A percentile compares a stretch with the other conserved stretches of the same genome.
These are phyloP conservation scores for Euphonia xanthogaster DNA, from an alignment of 2,797 vertebrate species.

Conservation along the genomic window DNA sequence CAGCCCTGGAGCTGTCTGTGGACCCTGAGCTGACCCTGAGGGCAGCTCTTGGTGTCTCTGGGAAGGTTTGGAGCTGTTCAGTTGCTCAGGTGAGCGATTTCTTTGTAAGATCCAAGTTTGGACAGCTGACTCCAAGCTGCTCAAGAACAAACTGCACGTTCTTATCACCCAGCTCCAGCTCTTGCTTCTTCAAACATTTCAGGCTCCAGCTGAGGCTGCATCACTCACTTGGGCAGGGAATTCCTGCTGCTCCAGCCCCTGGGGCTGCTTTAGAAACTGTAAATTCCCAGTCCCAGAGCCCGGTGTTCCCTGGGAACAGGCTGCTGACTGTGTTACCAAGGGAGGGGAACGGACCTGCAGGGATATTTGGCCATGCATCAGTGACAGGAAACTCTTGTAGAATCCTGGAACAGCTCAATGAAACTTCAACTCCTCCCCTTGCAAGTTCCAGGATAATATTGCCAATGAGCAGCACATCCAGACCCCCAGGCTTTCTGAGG, in stretches of 20 bases:
- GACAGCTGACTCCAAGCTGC: not conserved
- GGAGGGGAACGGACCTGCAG: not conserved
- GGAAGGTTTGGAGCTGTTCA: not conserved
- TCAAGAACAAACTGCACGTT: not conserved
- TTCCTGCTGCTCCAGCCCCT: not conserved
- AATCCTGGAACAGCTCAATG: not conserved
- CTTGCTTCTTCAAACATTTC: not conserved
- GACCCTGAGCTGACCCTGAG: not conserved
- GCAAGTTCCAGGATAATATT: rapidly evolving
- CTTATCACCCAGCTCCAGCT: not conserved
- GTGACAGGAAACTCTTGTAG: not conserved
- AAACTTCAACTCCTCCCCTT: not conserved
- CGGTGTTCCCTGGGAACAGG: not conserved
- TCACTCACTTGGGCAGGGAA: not conserved
- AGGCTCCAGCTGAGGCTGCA: not conserved
- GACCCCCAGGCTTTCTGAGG: rapidly evolving
- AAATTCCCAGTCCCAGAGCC: not conserved
- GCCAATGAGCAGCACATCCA: rapidly evolving
- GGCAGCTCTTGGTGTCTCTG: not conserved
- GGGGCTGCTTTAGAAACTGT: not conserved
- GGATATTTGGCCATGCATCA: rapidly evolving
- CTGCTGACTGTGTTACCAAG: not conserved
- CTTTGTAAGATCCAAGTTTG: not conserved
- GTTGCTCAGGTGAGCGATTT: not conserved
- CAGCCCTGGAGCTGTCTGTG: not conserved